Evolutionary conservation across 2,797 vertebrate genomes (phyloP), one percentile per base, ranked within the genome.

Genomic region (Garrulus glandarius): DNA sequence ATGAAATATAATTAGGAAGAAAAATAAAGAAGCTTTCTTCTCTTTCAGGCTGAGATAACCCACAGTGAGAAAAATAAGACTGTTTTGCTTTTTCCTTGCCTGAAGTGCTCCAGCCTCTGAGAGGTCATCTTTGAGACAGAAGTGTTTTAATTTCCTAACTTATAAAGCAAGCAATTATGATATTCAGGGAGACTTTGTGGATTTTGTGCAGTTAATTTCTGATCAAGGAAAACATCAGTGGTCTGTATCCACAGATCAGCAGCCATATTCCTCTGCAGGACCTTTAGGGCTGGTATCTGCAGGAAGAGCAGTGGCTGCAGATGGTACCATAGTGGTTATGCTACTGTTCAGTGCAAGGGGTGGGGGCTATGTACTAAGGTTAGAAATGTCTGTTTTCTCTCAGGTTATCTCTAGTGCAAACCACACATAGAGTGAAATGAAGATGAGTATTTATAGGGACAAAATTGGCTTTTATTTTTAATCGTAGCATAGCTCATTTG

Each of bases 1-100:
- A 63, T 92, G 94, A 94, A 96, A 93, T 88, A 96, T 90, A 96
- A 96, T 95, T 96, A 94, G 87, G 85, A 90, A 70, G 59, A 92
- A 95, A 97, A 90, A 96, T 92, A 96, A 96, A 95, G 87, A 70
- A 86, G 30, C 63, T 82, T 95, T 94, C 67, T 96, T 92, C 34
- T 89, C 74, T 70, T 93, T 86, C 52, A 79, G 72, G 41, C 47
- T 93, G 85, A 88, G 83, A 95, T 84, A 94, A 86, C 39, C 34
- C 52, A 50, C 59, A 82, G 46, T 26, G 32, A 84, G 82, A 86
- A 97, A 91, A 95, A 86, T 43, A 72, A 88, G 76, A 57, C 8
- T 61, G 12, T 67, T 61, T 37, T 30, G n/a, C 30, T 36, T 81
- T 82, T 70, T 15, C 27, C 19, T 69, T 83, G 49, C 14, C 43